Evolutionary conservation across 2,888 invertebrate genomes (phyloP).

Genomic region (Andrena marginata): DNA sequence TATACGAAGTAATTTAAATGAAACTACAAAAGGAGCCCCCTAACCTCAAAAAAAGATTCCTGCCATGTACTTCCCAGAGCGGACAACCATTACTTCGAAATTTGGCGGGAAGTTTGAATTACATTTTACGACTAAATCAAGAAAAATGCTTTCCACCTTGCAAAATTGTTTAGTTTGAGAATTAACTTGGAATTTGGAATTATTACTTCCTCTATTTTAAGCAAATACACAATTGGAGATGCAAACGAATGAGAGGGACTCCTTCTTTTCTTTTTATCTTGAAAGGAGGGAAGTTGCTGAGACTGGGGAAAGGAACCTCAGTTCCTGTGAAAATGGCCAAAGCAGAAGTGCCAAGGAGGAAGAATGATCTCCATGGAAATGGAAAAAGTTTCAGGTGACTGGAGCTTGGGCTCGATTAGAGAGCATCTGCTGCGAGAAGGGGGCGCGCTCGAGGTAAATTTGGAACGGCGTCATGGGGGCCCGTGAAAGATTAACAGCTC

Average conservation of each 20-base stretch:
- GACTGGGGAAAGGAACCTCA: not conserved
- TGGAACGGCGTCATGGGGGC: slow-evolving; percentile 27
- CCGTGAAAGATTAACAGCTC: slow-evolving; percentile 38
- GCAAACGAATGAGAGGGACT: no score
- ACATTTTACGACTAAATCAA: not conserved
- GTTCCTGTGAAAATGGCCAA: no score
- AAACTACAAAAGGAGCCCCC: not conserved
- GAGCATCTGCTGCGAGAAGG: slow-evolving; percentile 11
- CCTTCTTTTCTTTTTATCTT: no score
- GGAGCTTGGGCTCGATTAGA: not conserved
- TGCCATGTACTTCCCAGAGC: not conserved
- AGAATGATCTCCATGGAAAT: slow-evolving; percentile 44
- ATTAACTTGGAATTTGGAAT: no score
- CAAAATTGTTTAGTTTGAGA: not conserved
- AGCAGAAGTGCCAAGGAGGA: no score
- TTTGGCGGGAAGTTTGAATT: not conserved
- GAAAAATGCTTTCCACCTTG: not conserved
- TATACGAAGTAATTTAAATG: not conserved
- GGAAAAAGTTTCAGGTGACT: slow-evolving; percentile 41
- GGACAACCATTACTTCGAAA: not conserved
- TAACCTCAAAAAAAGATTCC: no score
- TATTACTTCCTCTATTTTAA: no score
- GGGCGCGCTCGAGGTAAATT: slow-evolving; percentile 28
- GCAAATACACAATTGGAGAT: no score
- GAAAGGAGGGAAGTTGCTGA: not conserved